Conservation (phyloP, 2,797 vertebrate species). For the Sebastolobus alascanus region DNA sequence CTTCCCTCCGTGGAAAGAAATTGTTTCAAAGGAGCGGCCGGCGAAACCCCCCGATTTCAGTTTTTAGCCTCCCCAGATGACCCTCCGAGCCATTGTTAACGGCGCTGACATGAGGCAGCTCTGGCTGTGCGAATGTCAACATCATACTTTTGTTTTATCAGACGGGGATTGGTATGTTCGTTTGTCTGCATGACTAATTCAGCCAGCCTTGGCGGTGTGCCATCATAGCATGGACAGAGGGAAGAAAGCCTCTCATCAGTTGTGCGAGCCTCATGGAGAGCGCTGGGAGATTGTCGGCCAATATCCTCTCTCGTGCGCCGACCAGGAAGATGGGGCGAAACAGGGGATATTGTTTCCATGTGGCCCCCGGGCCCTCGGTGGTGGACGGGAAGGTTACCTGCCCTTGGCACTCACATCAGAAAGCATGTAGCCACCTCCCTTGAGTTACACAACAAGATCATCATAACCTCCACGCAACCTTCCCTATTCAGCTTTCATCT, state of each 20-base stretch:
- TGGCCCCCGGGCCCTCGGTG: slow-evolving; percentile 49
- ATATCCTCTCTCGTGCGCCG: slow-evolving; percentile 75
- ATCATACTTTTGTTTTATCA: slow-evolving; percentile 59
- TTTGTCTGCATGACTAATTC: slow-evolving; percentile 70
- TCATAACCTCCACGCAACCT: slow-evolving; percentile 71
- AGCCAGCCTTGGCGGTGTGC: slow-evolving; percentile 43
- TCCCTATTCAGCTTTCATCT: slow-evolving; percentile 63
- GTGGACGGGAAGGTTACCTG: slow-evolving; percentile 65
- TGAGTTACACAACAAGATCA: slow-evolving; percentile 70
- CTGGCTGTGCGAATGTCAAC: slow-evolving; percentile 56
- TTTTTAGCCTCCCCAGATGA: slow-evolving; percentile 25
- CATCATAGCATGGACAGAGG: slow-evolving; percentile 43
- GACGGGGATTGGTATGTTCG: slow-evolving; percentile 61
- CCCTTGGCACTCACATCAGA: slow-evolving; percentile 71
- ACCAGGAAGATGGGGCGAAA: slow-evolving; percentile 65
- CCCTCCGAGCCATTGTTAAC: slow-evolving; percentile 25
- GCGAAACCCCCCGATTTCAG: slow-evolving; percentile 31
- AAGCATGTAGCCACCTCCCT: slow-evolving; percentile 64
- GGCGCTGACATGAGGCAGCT: slow-evolving; percentile 27
- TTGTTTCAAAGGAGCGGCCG: slow-evolving; percentile 53
- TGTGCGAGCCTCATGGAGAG: slow-evolving; percentile 50
- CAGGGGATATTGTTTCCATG: slow-evolving; percentile 73
- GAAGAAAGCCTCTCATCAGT: slow-evolving; percentile 47
- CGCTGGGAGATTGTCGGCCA: slow-evolving; percentile 65
- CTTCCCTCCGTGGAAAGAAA: slow-evolving; percentile 52